Percentiles rank a stretch among this genome's conserved stretches.
Evolutionary conservation across 2,113 vertebrate species (phyloP).

Genomic region (Hirundichthys speculiger): DNA sequence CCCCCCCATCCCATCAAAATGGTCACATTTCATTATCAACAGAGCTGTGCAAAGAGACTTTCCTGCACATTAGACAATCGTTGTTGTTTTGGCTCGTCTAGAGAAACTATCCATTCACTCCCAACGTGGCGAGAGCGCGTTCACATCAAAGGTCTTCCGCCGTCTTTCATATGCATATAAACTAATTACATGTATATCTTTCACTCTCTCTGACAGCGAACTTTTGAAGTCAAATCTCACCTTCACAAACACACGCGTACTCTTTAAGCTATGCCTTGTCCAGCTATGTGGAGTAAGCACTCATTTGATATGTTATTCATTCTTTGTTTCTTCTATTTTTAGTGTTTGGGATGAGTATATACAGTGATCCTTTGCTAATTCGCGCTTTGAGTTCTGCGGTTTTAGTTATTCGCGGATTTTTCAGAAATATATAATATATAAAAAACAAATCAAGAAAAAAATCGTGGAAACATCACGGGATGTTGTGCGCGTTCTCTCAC

Average conservation of each 20-base stretch:
- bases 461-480: too few species aligned
- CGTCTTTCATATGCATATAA: constrained; percentile 67
- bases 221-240: constrained; percentile 60
- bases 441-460: too few species aligned
- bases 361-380: too few species aligned
- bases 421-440: too few species aligned
- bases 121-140: constrained; percentile 24
- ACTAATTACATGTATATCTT: constrained; percentile 44
- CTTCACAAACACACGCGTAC: too few species aligned
- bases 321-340: too few species aligned
- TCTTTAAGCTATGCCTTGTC: too few species aligned
- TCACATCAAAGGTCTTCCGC: constrained; percentile 44
- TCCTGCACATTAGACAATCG: constrained; percentile 47
- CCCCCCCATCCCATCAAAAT: constrained; percentile 63
- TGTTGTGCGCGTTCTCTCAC: too few species aligned
- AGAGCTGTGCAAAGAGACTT: constrained; percentile 22
- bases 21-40: constrained; percentile 74
- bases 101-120: constrained; percentile 46
- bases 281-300: neutral
- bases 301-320: neutral
- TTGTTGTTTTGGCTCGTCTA: constrained; percentile 48
- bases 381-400: too few species aligned
- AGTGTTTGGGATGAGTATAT: too few species aligned
- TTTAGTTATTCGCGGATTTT: too few species aligned
- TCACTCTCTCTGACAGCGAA: constrained; percentile 59